A percentile compares a stretch with the other conserved stretches of the same genome.
These are phyloP conservation scores for Erannis defoliaria DNA, from an alignment of 2,888 invertebrate species.

Conservation along the genomic window DNA sequence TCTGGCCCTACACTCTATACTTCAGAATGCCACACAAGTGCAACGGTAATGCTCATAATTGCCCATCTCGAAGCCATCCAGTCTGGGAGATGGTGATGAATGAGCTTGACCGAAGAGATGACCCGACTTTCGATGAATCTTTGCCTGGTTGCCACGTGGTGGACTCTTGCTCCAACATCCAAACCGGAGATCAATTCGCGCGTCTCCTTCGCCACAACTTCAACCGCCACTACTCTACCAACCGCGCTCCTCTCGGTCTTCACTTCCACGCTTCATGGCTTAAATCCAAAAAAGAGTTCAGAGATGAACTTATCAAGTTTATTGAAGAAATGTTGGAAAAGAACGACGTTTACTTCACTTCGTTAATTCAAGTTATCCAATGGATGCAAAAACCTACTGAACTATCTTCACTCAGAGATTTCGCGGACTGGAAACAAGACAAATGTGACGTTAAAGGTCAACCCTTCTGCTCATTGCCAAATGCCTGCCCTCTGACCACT, in stretches of 20 bases:
- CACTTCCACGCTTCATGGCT: slow-evolving; percentile 98
- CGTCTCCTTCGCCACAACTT: slow-evolving; percentile 97
- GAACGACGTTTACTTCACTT: slow-evolving; percentile 97
- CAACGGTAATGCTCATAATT: slow-evolving; percentile 97
- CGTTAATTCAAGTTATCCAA: slow-evolving; percentile 96
- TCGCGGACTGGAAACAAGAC: slow-evolving; percentile 97
- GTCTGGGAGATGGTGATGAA: slow-evolving; percentile 99
- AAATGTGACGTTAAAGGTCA: slow-evolving; percentile 98
- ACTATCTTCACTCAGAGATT: slow-evolving; percentile 93
- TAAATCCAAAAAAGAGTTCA: slow-evolving; percentile 97
- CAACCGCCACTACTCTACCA: slow-evolving; percentile 96
- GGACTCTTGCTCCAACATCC: slow-evolving; percentile 97
- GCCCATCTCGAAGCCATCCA: slow-evolving; percentile 95
- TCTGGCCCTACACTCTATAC: slow-evolving; percentile 99
- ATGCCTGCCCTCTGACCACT: slow-evolving; percentile 95
- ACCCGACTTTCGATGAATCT: slow-evolving; percentile 97
- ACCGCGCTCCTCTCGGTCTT: slow-evolving; percentile 96
- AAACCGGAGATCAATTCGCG: slow-evolving; percentile 95
- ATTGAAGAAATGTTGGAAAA: slow-evolving; percentile 96
- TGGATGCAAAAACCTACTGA: slow-evolving; percentile 99
- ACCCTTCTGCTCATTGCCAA: slow-evolving; percentile 96
- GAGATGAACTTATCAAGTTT: slow-evolving; percentile 96
- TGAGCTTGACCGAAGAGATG: slow-evolving; percentile 96
- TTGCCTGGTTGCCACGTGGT: slow-evolving; percentile 98
- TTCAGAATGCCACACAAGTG: slow-evolving; percentile 98